Percentiles rank a stretch among this genome's conserved stretches.
These are phyloP conservation scores for Apotomis capreana DNA, from an alignment of 2,888 invertebrate genomes.

Conservation along the genomic window DNA sequence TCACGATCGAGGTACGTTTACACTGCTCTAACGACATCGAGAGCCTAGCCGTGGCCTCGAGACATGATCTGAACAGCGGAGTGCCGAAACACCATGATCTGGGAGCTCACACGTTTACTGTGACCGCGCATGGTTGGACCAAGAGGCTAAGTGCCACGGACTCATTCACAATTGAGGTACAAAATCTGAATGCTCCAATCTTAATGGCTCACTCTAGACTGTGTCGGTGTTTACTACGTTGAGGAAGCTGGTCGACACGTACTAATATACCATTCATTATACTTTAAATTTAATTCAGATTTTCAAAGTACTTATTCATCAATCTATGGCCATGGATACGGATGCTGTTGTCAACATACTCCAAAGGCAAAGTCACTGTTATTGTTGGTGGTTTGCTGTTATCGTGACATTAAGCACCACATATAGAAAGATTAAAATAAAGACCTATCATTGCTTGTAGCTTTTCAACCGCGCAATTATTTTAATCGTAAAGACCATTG, in stretches of 20 bases:
- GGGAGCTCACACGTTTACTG: conserved; percentile 86
- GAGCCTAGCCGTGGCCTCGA: conserved; percentile 89
- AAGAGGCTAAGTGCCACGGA: conserved; percentile 84
- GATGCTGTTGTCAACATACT: no score
- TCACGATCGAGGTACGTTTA: conserved; percentile 67
- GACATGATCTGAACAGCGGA: conserved; percentile 88
- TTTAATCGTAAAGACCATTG: conserved; percentile 24
- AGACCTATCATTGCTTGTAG: not conserved
- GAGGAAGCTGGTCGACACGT: no score
- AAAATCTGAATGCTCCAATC: no score
- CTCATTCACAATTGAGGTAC: conserved; percentile 86
- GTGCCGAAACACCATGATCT: conserved; percentile 87
- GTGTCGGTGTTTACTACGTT: no score
- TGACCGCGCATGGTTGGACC: conserved; percentile 81
- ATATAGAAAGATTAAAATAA: not conserved
- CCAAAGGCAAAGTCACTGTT: no score
- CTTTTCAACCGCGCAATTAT: conserved; percentile 15
- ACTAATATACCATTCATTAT: no score
- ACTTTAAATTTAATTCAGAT: no score
- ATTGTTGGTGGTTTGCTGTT: no score
- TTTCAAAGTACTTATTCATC: no score
- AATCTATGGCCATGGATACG: no score
- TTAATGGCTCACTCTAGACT: no score
- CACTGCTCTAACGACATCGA: conserved; percentile 64
- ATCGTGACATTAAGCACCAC: no score